Evolutionary conservation across 1,140 invertebrate species (phyloP), one percentile per base, ranked within the genome.

Genomic region (Tetraneura akinire): DNA sequence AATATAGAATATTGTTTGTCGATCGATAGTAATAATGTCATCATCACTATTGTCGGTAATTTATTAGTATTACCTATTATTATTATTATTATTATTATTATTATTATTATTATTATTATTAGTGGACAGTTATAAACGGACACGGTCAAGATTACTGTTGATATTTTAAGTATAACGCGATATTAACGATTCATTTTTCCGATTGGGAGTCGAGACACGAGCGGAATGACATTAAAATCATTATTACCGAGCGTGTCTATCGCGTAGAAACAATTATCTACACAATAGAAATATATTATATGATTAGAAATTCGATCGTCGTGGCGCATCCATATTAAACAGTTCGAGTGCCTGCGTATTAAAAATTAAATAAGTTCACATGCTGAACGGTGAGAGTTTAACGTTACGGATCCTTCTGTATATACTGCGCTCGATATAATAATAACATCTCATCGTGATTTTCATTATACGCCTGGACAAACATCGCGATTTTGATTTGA

Each of bases 221-320:
- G 18, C 18, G 16, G 70, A 73, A 73, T 53, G 16, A 53, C 10
- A 18, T 73, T 53, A 13, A 71, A 21, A 45, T 47, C 13, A 10
- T 26, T 47, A 47, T 70, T 70, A 14, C 66, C 42, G 10, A 10
- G 42, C 42, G 21, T 29, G 8, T 37, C 3, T 37, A 21, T 70
- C 66, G 66, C 23, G 42, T 13, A 42, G 64, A 66, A 37, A 42
- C 11, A 42, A 66, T 42, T 42, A 66, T 42, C 37, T 18, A 66
- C 37, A 66, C 64, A 66, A 66, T 66, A n/a, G 64, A 53, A 53
- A 53, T 4, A 8, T 53, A n/a, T n/a, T 66, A 45, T 37, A 23
- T 66, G n/a, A 66, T 66, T 66, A 66, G 64, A 66, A 66, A 66
- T 66, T n/a, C 64, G 64, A 42, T 66, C 11, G n/a, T 42, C 64